These are phyloP conservation scores for Epinephelus lanceolatus DNA, from an alignment of 2,113 vertebrate species.

Conservation along the genomic window DNA sequence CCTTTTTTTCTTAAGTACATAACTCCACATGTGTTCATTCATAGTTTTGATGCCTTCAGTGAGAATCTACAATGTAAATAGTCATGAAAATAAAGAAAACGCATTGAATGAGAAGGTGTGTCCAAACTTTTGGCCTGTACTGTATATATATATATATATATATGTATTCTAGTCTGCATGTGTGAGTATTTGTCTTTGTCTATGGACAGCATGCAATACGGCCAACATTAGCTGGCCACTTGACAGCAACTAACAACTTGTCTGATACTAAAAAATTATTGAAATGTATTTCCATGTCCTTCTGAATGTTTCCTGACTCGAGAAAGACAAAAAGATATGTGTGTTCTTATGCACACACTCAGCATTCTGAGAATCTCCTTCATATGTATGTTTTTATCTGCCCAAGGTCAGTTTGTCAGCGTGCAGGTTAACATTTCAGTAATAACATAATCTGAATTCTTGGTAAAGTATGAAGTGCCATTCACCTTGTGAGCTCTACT, in stretches of 20 bases:
- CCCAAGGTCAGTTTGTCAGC: constrained; percentile 22
- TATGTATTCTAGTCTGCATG: background rate
- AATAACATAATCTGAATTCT: constrained; percentile 68
- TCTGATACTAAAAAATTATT: constrained; percentile 14
- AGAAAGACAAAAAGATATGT: constrained; percentile 3
- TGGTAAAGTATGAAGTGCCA: constrained; percentile 34
- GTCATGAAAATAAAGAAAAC: too few species aligned
- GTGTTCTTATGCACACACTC: background rate
- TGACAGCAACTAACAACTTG: constrained; percentile 21
- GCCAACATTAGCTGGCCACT: constrained; percentile 25
- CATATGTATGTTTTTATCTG: constrained; percentile 3
- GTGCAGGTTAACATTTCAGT: constrained; percentile 43
- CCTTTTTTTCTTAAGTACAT: too few species aligned
- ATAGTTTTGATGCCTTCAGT: too few species aligned
- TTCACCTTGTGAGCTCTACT: constrained; percentile 47
- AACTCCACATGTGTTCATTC: too few species aligned
- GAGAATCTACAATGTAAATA: too few species aligned
- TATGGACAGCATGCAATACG: background rate
- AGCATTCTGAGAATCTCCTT: constrained; percentile 27
- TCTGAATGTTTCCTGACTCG: constrained; percentile 21
- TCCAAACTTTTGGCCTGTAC: too few species aligned
- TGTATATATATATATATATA: too few species aligned
- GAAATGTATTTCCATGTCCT: constrained; percentile 15
- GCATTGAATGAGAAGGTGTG: too few species aligned
- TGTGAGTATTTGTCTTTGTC: constrained; percentile 14